A percentile compares a stretch with the other conserved stretches of the same genome.
These are phyloP conservation scores for Plectus sambesii DNA, from an alignment of 1,140 invertebrate genomes.

Conservation along the genomic window DNA sequence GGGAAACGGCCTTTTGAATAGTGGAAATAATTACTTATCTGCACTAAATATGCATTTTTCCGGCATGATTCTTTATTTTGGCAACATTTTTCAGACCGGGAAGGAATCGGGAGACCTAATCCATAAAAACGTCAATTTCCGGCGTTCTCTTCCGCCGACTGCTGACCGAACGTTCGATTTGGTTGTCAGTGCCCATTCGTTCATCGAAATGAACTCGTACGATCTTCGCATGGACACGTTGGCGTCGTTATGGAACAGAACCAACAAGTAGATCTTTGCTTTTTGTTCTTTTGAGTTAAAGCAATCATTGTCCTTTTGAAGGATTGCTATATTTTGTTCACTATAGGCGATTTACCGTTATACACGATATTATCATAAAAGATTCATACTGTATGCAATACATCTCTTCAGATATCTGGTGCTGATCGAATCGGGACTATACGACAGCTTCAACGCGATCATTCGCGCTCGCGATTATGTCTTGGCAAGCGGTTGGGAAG, in stretches of 20 bases:
- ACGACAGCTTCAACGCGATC: conserved; percentile 28
- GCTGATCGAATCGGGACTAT: conserved; percentile 29
- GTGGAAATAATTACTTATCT: too few relatives aligned
- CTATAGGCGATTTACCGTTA: too few relatives aligned
- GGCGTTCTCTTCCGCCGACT: conserved; percentile 25
- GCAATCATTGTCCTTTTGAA: too few relatives aligned
- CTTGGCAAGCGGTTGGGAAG: conserved; percentile 21
- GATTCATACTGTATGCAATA: too few relatives aligned
- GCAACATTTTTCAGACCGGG: too few relatives aligned
- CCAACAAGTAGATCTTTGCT: conserved; percentile 27
- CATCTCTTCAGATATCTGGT: conserved; percentile 32
- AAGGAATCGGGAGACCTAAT: conserved; percentile 16
- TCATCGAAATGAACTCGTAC: conserved; percentile 27
- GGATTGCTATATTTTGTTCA: too few relatives aligned
- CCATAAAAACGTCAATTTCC: conserved; percentile 29
- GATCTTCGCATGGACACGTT: conserved; percentile 28
- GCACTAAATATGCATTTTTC: too few relatives aligned
- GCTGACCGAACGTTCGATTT: conserved; percentile 33
- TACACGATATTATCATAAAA: too few relatives aligned
- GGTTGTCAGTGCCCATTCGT: conserved; percentile 30
- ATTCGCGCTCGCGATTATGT: conserved; percentile 34
- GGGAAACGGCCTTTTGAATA: too few relatives aligned
- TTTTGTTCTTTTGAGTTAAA: neutral
- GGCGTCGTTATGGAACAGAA: conserved; percentile 26
- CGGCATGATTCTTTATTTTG: too few relatives aligned